Evolutionary conservation across 92 coral and sea anemone genomes (phyloP).

Genomic region (Heteractis magnifica): DNA sequence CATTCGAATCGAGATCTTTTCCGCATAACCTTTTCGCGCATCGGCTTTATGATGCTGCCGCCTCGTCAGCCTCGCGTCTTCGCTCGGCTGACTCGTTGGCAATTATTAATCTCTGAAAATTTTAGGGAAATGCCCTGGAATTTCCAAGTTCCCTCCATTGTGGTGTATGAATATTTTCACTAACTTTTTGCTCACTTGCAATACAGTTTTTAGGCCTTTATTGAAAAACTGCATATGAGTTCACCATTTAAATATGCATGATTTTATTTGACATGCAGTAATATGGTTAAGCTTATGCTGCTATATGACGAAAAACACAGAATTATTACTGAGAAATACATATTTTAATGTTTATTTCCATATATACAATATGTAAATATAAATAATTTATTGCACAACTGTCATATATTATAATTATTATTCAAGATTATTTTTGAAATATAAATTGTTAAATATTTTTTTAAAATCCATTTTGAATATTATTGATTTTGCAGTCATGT

Average conservation of each 20-base stretch:
- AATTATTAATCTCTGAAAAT: background rate
- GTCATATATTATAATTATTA: background rate
- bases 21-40: too few species aligned
- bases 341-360: background rate
- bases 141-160: slow-evolving; percentile 2
- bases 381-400: background rate
- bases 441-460: background rate
- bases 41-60: too few species aligned
- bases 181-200: background rate
- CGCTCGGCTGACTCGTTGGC: too few species aligned
- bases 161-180: background rate
- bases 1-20: background rate
- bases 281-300: background rate
- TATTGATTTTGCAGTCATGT: background rate
- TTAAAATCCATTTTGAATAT: background rate
- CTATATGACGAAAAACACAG: background rate
- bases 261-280: background rate
- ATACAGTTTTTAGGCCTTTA: background rate
- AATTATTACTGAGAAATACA: background rate
- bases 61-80: too few species aligned
- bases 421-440: background rate
- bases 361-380: background rate
- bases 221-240: background rate
- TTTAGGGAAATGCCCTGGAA: background rate
- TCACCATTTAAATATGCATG: background rate